Base-by-base conservation (phyloP, 2,797 vertebrate genomes). In the Phalloptychus januarius region DNA sequence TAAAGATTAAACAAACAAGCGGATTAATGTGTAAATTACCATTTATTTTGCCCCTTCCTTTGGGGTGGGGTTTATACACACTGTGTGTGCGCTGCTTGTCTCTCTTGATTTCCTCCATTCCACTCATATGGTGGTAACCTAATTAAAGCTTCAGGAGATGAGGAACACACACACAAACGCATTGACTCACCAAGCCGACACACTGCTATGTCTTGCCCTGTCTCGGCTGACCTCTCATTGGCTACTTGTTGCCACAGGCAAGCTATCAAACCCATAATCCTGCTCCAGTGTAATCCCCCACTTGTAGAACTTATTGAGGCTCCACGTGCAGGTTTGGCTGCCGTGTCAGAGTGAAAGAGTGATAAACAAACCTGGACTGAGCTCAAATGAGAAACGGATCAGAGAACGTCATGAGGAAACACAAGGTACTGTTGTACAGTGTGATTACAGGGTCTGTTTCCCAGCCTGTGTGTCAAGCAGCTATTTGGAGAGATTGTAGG, bases 241-340 rank as follows among this genome's bases (percentile, higher is more conserved):
- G 92, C 87, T 87, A 89, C 88, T 91, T 90, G 88, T 89, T 91
- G 82, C 72, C 67, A 91, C 88, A 87, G 88, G 85, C 79, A 74
- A 89, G 79, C 74, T 87, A 90, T 91, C 86, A 90, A 88, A 85
- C 73, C 79, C 69, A 74, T 95, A 95, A 95, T 95, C 94, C 95
- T 54, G 44, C 79, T 88, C 76, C 80, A 79, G 79, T 82, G 50
- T 95, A 95, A 95, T 95, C 93, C 86, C 79, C 33, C 15, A 36
- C 52, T 20, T 76, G 71, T 83, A 89, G 84, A 79, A 81, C 79
- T 81, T 76, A 72, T 65, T 78, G 77, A 74, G 52, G 84, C 44
- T 87, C 83, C 72, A 72, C 83, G 75, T 78, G 80, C 86, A 87
- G 54, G 33, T 80, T 40, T 85, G 76, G 80, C 82, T 72, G 76